Conservation (phyloP, 2,888 invertebrate species). For the Zootermopsis nevadensis region DNA sequence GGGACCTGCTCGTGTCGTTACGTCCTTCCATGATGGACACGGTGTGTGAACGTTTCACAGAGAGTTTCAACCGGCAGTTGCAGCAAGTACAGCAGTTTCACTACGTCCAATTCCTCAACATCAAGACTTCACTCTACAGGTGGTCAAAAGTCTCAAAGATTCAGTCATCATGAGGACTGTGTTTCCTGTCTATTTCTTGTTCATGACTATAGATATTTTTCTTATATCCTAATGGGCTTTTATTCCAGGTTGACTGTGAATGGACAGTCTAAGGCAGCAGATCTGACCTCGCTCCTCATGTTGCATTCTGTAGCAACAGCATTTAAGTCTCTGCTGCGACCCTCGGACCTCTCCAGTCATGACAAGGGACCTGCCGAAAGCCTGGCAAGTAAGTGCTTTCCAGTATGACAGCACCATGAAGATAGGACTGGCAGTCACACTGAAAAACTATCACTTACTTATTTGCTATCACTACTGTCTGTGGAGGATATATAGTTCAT, state of each 20-base stretch:
- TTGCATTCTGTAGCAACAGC: conserved; percentile 83
- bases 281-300: conserved; percentile 83
- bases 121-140: conserved; percentile 86
- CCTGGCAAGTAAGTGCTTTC: conserved; percentile 67
- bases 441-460: neutral
- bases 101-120: conserved; percentile 83
- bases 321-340: conserved; percentile 82
- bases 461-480: neutral
- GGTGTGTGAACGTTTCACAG: conserved; percentile 86
- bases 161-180: no score
- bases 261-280: conserved; percentile 77
- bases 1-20: conserved; percentile 85
- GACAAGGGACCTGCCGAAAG: conserved; percentile 89
- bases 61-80: conserved; percentile 87
- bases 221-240: no score
- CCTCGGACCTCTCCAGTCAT: conserved; percentile 82
- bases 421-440: neutral
- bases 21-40: conserved; percentile 83
- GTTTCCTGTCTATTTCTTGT: no score
- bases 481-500: neutral
- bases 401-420: neutral
- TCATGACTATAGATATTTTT: no score
- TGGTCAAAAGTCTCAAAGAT: conserved; percentile 55
- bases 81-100: conserved; percentile 85
- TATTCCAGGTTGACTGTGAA: conserved; percentile 1